Evolutionary conservation across 2,113 vertebrate species (phyloP), one percentile per base, ranked within the genome.

Genomic region (Acrocephalus arundinaceus): DNA sequence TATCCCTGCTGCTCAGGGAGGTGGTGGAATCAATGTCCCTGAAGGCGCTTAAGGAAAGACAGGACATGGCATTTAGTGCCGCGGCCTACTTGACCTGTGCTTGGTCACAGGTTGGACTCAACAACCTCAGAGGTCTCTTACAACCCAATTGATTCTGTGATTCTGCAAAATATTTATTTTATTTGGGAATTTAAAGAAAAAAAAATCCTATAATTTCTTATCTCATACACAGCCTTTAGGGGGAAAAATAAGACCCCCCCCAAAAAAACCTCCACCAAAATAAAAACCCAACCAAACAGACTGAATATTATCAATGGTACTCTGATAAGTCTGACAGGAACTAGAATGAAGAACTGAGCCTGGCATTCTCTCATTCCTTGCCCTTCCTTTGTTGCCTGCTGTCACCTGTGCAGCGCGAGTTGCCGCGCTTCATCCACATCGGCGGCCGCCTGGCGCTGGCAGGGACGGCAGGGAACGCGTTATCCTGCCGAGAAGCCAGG

Each of bases 311-410:
- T 13, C 33, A 51, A 3, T 5, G 25, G 9, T 30, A 59, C 25
- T 37, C 30, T 27, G n/a, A 71, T 20, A 63, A 63, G 33, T 6
- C 39, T 48, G 51, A 51, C 33, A 62, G 35, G 22, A 45, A 39
- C 27, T 13, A 15, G 37, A 82, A 33, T 0, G 87, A 62, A 43
- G 28, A 84, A 20, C 48, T 3, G 48, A 68, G 77, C 25, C 73
- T 41, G 67, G 58, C 80, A 35, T 76, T 61, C 79, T 19, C 63
- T 58, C 75, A 7, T 43, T 73, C 15, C 76, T 35, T 21, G 74
- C 43, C 94, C 89, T 94, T 93, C 89, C 94, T 95, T 95, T 97
- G 95, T 92, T 82, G 78, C 93, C 90, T 22, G 22, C 66, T 85
- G 89, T 89, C 95, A 96, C 94, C 96, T 95, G 94, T 43, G 79